phyloP scores from a whole-genome alignment of 2,888 invertebrate species.

The Aspidiotus rigidus region DNA sequence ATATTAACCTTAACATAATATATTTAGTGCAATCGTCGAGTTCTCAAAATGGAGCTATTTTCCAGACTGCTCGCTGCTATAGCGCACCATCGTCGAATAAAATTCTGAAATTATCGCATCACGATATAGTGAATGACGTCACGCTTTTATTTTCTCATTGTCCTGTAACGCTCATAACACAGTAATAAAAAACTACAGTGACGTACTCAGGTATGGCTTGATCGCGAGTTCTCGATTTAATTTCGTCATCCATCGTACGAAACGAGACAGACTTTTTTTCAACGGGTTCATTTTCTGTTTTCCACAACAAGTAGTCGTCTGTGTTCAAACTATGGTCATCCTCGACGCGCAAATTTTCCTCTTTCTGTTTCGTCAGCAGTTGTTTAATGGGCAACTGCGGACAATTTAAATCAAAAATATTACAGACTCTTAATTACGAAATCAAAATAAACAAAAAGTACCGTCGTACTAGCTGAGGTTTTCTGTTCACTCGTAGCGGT shows the following conservation, averaged over 20 bases:
- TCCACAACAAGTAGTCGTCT: not conserved
- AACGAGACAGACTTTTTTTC: not conserved
- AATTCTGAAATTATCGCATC: too few relatives aligned
- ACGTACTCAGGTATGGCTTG: too few relatives aligned
- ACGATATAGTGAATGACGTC: too few relatives aligned
- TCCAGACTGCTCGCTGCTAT: too few relatives aligned
- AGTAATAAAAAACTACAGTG: too few relatives aligned
- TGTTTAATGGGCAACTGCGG: not conserved
- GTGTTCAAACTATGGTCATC: constrained; percentile 2
- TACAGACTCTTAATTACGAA: not conserved
- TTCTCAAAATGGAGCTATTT: too few relatives aligned
- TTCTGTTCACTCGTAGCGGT: not conserved
- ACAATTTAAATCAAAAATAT: not conserved
- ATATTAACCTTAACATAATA: too few relatives aligned
- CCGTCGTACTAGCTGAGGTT: not conserved
- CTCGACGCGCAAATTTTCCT: not conserved
- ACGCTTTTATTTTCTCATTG: too few relatives aligned
- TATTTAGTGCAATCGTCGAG: too few relatives aligned
- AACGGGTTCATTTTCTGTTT: not conserved
- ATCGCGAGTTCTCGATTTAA: not conserved
- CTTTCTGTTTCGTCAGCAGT: not conserved
- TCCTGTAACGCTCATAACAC: too few relatives aligned
- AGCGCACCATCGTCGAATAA: too few relatives aligned
- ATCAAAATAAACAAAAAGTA: not conserved
- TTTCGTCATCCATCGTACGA: not conserved